Conservation (phyloP, 1,140 invertebrate genomes). For the Wasmannia auropunctata region DNA sequence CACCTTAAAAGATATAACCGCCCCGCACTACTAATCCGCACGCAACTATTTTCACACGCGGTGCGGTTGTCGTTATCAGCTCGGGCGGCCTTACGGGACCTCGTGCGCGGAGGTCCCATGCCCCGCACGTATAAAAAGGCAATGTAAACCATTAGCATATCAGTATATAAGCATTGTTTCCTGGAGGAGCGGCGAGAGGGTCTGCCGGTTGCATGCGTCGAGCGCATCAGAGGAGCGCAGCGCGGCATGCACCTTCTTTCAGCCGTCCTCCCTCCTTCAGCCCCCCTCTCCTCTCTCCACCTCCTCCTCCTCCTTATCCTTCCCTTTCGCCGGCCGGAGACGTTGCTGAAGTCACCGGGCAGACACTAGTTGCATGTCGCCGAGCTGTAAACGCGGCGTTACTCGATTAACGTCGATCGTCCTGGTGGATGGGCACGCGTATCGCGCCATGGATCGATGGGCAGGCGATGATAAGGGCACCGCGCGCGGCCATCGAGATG, state of each 20-base stretch:
- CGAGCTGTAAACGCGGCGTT: slow-evolving; percentile 70
- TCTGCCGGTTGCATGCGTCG: slow-evolving; percentile 37
- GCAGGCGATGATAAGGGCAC: slow-evolving; percentile 64
- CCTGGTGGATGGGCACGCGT: slow-evolving; percentile 60
- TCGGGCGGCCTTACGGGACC: background rate
- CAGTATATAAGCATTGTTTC: slow-evolving; percentile 56
- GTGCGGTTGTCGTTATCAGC: slow-evolving; percentile 7
- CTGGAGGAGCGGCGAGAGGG: slow-evolving; percentile 12
- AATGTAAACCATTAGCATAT: slow-evolving; percentile 38
- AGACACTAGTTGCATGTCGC: slow-evolving; percentile 71
- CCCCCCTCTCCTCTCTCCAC: background rate
- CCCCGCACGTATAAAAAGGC: slow-evolving; percentile 10
- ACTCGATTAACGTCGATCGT: slow-evolving; percentile 71
- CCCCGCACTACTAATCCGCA: background rate
- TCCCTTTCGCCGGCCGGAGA: slow-evolving; percentile 3
- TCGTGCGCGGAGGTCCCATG: background rate
- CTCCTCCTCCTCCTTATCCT: background rate
- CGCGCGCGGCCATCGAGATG: slow-evolving; percentile 24
- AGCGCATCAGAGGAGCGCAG: slow-evolving; percentile 31
- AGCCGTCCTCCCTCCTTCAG: slow-evolving; percentile 8
- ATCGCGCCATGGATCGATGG: slow-evolving; percentile 66
- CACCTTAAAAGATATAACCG: no score
- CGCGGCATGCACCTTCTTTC: slow-evolving; percentile 20
- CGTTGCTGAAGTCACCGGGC: slow-evolving; percentile 49
- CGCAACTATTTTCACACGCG: slow-evolving; percentile 24